Conservation (phyloP, 2,113 vertebrate species). For the Phrynosoma platyrhinos region DNA sequence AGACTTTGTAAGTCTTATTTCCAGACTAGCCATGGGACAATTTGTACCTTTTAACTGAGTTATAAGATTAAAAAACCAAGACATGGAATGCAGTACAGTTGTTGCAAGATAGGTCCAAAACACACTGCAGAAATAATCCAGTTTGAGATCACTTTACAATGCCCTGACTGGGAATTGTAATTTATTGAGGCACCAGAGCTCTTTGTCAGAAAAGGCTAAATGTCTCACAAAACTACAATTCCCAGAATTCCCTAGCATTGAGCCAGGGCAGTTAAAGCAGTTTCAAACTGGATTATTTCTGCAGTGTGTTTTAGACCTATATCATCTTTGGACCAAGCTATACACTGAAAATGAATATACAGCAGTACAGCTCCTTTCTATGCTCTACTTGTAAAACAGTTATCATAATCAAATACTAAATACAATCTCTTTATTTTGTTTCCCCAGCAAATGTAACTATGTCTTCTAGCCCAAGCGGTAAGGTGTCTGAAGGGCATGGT, state of each 20-base stretch:
- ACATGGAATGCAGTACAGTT: not conserved
- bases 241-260: too few relatives aligned
- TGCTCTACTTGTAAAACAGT: not conserved
- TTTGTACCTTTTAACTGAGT: not conserved
- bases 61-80: not conserved
- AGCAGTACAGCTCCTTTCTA: not conserved
- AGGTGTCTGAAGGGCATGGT: conserved; percentile 60
- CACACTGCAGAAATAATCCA: too few relatives aligned
- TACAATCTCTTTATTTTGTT: conserved; percentile 41
- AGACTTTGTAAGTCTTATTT: not conserved
- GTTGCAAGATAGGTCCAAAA: not conserved
- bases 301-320: too few relatives aligned
- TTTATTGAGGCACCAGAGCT: too few relatives aligned
- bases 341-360: not conserved
- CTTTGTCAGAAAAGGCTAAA: too few relatives aligned
- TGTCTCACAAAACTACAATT: too few relatives aligned
- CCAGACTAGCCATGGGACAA: not conserved
- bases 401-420: not conserved
- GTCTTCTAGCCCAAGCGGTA: conserved; percentile 50
- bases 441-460: conserved; percentile 69
- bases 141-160: too few relatives aligned
- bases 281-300: too few relatives aligned
- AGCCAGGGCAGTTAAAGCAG: too few relatives aligned
- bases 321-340: not conserved
- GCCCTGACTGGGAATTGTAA: too few relatives aligned